Evolutionary conservation across 2,888 invertebrate genomes (phyloP).

Genomic region (Drosophila fungiperda): DNA sequence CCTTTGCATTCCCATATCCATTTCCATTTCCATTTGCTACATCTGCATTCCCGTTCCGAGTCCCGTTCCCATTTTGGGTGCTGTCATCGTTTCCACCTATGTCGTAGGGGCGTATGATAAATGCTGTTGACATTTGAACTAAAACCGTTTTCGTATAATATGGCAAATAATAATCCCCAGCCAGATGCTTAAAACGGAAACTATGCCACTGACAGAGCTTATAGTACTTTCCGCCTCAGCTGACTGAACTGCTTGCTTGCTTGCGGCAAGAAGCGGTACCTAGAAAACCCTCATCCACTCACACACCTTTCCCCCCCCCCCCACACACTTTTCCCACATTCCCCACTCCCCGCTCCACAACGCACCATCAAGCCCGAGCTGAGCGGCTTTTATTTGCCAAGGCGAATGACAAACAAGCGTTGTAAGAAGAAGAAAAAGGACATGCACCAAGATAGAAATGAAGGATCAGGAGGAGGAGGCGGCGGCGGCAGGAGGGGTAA

Average conservation of each 20-base stretch:
- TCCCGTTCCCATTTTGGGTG: conserved; percentile 5
- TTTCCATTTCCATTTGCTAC: conserved; percentile 6
- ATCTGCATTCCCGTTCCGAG: conserved; percentile 6
- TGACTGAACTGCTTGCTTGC: conserved; percentile 76
- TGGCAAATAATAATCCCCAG: conserved; percentile 80
- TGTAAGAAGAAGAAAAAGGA: conserved; percentile 42
- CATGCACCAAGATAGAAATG: conserved; percentile 23
- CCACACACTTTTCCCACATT: background rate
- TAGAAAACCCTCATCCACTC: conserved; percentile 10
- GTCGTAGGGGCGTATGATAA: conserved; percentile 52
- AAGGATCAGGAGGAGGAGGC: background rate
- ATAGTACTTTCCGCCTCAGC: conserved; percentile 78
- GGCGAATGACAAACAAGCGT: conserved; percentile 74
- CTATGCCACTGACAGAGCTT: conserved; percentile 80
- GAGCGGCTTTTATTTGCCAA: conserved; percentile 74
- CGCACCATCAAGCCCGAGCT: conserved; percentile 32
- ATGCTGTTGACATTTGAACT: conserved; percentile 80
- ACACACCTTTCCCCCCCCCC: background rate
- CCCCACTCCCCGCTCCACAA: background rate
- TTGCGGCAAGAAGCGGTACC: conserved; percentile 58
- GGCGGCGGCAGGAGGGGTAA: conserved; percentile 23
- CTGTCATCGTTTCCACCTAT: conserved; percentile 28
- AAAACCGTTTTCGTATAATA: conserved; percentile 79
- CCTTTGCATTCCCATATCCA: background rate
- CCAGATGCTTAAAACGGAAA: conserved; percentile 75